phyloP scores from a whole-genome alignment of 92 coral and sea anemone genomes.

The Phenganax subtilis region DNA sequence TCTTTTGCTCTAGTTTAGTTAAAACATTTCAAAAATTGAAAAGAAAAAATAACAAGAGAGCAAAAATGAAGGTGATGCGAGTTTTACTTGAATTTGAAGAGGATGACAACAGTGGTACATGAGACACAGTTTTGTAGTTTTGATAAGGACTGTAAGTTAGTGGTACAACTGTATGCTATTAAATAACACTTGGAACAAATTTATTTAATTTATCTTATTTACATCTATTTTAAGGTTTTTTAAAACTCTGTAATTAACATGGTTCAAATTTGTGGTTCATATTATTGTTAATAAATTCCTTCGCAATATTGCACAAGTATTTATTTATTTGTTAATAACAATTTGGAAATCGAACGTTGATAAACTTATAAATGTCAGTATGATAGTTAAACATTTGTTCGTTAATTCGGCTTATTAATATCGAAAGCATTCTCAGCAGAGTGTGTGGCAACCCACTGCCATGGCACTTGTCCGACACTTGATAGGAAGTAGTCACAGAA shows the following conservation, averaged over 20 bases:
- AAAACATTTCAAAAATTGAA: constrained; percentile 25
- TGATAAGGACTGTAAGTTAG: constrained; percentile 5
- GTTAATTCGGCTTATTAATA: constrained; percentile 1
- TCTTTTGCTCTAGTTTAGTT: constrained; percentile 25
- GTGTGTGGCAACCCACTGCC: constrained; percentile 30
- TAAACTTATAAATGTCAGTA: constrained; percentile 1
- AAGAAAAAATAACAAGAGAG: constrained; percentile 8
- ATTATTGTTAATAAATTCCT: background rate
- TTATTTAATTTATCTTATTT: constrained; percentile 2
- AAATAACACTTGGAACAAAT: constrained; percentile 1
- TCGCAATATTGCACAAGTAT: background rate
- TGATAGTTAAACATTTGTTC: background rate
- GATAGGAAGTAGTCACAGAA: constrained; percentile 22
- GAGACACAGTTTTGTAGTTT: constrained; percentile 2
- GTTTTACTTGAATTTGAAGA: constrained; percentile 26
- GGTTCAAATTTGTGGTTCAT: constrained; percentile 9
- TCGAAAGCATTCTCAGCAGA: constrained; percentile 13
- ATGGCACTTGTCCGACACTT: constrained; percentile 30
- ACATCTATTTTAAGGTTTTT: background rate
- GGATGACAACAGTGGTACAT: background rate
- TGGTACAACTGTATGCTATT: background rate
- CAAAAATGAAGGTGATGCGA: constrained; percentile 12
- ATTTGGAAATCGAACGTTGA: background rate
- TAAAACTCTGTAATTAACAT: background rate
- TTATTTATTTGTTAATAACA: too few species aligned